Evolutionary conservation across 2,888 invertebrate genomes (phyloP).

Genomic region (Seladonia tumulorum): DNA sequence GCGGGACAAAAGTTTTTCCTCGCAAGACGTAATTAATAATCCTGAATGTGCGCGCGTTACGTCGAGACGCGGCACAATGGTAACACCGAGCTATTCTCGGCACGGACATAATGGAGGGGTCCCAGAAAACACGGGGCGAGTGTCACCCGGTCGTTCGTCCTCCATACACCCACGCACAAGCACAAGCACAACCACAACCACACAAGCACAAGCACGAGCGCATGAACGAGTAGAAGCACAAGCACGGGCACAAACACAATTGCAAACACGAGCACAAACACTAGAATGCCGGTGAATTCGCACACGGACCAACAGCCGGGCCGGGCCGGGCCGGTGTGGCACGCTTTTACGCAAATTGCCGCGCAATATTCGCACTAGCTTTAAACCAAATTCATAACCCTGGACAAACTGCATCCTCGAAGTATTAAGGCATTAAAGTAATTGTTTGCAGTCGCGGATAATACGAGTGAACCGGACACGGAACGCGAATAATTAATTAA

Average conservation of each 20-base stretch:
- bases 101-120: constrained; percentile 56
- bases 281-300: background rate
- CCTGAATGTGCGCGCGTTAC: constrained; percentile 55
- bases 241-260: background rate
- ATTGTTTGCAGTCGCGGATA: constrained; percentile 58
- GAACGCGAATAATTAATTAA: constrained; percentile 58
- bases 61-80: constrained; percentile 49
- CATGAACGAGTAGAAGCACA: background rate
- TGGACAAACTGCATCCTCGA: constrained; percentile 61
- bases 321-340: background rate
- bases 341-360: constrained; percentile 72
- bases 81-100: constrained; percentile 50
- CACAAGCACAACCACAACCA: background rate
- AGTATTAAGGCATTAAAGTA: constrained; percentile 64
- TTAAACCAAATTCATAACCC: constrained; percentile 69
- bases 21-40: constrained; percentile 70
- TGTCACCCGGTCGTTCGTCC: constrained; percentile 48
- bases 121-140: constrained; percentile 60
- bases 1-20: constrained; percentile 63
- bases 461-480: constrained; percentile 54
- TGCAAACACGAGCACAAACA: background rate
- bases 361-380: constrained; percentile 57
- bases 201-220: background rate
- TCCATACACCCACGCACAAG: background rate
- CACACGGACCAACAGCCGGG: background rate